Base-by-base conservation (phyloP, 2,797 vertebrate genomes). In the Typhlichthys eigenmanni region DNA sequence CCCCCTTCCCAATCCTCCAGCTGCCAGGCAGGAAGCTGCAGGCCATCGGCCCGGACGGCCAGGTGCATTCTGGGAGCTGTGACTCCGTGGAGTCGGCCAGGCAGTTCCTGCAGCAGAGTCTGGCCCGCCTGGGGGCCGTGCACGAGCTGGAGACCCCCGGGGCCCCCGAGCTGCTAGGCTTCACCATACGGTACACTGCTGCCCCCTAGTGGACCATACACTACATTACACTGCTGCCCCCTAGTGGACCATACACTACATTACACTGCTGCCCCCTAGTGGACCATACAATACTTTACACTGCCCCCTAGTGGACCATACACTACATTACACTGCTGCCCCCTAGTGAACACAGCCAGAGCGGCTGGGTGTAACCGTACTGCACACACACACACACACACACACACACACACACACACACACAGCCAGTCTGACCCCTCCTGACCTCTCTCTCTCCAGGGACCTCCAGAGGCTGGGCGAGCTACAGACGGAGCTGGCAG, bases 401-500 rank as follows among this genome's bases (percentile, higher is more conserved):
- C 55, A 29, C 11, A 2, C 38, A n/a, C 53, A 54, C 47, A 48
- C 43, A 46, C 16, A 38, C 43, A 63, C 34, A 49, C 55, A 29
- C 11, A 2, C 38, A n/a, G 47, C 8, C 53, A 52, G 49, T 54
- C 29, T 55, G 14, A 43, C 12, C 43, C 14, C 48, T 11, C 19
- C 7, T 38, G 47, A 51, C 50, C 32, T 68, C 43, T 47, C 1
- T 14, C 76, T 50, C 17, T 5, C 70, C 13, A 98, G 97, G 58
- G 97, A 99, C 86, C 91, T 98, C 73, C 94, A 93, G 87, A 91
- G 96, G 72, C 93, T 98, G 7, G 97, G 96, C 13, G 95, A 97
- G 61, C 94, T 99, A 66, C 96, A 98, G 87, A 95, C 94, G 0
- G 96, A 98, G 62, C 81, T 99, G 47, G 95, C 95, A 0, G 96